phyloP scores from a whole-genome alignment of 2,113 vertebrate genomes.

The Enhydra lutris region DNA sequence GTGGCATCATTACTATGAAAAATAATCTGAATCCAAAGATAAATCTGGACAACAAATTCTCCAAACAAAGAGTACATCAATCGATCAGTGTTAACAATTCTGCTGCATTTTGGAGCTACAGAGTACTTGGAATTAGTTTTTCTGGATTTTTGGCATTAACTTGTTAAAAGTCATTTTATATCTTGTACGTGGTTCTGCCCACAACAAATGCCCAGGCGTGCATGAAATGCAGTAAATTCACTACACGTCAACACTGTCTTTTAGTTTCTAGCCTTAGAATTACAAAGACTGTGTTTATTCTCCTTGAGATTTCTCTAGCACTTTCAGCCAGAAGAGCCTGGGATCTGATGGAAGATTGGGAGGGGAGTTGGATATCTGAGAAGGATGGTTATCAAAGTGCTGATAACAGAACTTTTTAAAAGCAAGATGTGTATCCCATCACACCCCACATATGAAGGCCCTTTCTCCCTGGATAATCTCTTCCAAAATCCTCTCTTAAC shows the following conservation, averaged over 20 bases:
- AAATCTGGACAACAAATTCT: conserved; percentile 73
- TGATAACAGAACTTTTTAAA: background rate
- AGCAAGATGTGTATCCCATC: background rate
- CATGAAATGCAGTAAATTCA: conserved; percentile 18
- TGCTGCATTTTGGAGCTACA: conserved; percentile 72
- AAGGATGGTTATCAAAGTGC: background rate
- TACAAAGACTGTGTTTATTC: background rate
- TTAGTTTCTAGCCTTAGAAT: background rate
- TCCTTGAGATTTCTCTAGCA: background rate
- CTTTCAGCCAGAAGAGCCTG: background rate
- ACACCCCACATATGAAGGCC: fast-evolving
- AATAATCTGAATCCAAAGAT: conserved; percentile 71
- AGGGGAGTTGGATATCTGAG: background rate
- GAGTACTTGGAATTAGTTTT: conserved; percentile 68
- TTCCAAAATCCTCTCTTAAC: background rate
- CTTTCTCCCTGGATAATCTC: background rate
- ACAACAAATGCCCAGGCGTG: conserved; percentile 43
- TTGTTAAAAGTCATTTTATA: conserved; percentile 66
- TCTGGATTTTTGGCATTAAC: conserved; percentile 63
- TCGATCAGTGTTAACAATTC: conserved; percentile 79
- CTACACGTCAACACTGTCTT: background rate
- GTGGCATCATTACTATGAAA: conserved; percentile 31
- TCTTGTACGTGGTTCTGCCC: conserved; percentile 56
- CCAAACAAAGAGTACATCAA: conserved; percentile 79
- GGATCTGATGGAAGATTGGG: background rate